phyloP scores from a whole-genome alignment of 2,113 vertebrate species.

The Microtus oregoni region DNA sequence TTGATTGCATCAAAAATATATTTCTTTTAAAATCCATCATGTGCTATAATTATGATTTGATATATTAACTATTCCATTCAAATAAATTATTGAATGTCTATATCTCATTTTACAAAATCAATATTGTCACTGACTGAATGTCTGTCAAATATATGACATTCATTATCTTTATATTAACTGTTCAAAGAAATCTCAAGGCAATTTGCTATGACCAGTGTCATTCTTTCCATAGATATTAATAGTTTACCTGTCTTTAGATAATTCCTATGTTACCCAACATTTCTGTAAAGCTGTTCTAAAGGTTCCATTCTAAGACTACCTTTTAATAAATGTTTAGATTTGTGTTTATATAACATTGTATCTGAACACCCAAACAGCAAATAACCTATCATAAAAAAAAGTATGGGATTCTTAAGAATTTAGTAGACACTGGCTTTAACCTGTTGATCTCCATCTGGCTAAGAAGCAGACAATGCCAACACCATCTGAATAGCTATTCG shows the following conservation, averaged over 20 bases:
- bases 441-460: slow-evolving; percentile 14
- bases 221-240: not conserved
- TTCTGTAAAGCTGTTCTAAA: not conserved
- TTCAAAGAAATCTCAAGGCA: not conserved
- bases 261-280: not conserved
- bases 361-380: not conserved
- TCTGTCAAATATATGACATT: slow-evolving; percentile 2
- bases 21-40: not conserved
- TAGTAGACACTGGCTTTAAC: not conserved
- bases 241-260: not conserved
- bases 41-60: not conserved
- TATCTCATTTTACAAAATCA: not conserved
- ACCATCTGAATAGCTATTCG: not conserved
- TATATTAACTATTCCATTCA: not conserved
- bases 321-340: not conserved
- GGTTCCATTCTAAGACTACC: not conserved
- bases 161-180: slow-evolving; percentile 21
- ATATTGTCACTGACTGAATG: not conserved
- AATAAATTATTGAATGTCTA: not conserved
- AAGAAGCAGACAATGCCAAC: slow-evolving; percentile 33
- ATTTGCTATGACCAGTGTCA: not conserved
- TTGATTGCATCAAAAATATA: not conserved
- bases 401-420: not conserved
- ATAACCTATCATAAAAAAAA: not conserved
- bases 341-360: not conserved